phyloP scores from a whole-genome alignment of 2,797 vertebrate genomes.

The Aulostomus chinensis region DNA sequence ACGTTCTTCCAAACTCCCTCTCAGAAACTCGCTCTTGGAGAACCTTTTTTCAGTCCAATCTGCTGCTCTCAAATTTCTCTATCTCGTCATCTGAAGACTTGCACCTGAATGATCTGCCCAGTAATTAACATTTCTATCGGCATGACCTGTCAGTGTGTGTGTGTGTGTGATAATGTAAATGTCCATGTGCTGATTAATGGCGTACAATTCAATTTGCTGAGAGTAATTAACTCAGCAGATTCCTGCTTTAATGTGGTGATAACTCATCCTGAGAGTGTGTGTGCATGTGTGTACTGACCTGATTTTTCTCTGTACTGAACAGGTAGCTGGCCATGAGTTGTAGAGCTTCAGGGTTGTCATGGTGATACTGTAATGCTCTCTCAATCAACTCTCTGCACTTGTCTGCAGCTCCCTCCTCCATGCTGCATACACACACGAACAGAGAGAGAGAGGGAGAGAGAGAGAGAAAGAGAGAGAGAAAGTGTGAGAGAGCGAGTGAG shows the following conservation, averaged over 20 bases:
- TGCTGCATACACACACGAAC: conserved; percentile 59
- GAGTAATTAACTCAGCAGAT: conserved; percentile 78
- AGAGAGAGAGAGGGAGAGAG: conserved; percentile 25
- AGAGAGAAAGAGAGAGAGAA: too few species aligned
- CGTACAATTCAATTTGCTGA: conserved; percentile 72
- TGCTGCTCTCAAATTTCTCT: conserved; percentile 19
- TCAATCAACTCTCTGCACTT: conserved; percentile 82
- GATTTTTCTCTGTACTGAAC: conserved; percentile 82
- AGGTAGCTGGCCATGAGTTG: conserved; percentile 89
- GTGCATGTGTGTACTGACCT: conserved; percentile 68
- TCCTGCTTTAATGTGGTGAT: conserved; percentile 68
- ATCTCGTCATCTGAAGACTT: conserved; percentile 47
- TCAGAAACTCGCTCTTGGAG: conserved; percentile 5
- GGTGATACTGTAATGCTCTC: conserved; percentile 79
- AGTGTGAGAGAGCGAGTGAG: too few species aligned
- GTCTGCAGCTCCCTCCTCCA: conserved; percentile 82
- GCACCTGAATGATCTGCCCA: conserved; percentile 52
- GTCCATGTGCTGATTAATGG: conserved; percentile 74
- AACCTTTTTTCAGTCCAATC: conserved; percentile 14
- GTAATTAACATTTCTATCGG: conserved; percentile 67
- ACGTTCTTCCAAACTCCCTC: background rate
- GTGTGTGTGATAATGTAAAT: conserved; percentile 54
- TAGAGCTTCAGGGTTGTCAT: conserved; percentile 82
- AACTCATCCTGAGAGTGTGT: conserved; percentile 48
- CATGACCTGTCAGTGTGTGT: conserved; percentile 43